phyloP scores from a whole-genome alignment of 2,888 invertebrate genomes.

The Panorpa germanica region DNA sequence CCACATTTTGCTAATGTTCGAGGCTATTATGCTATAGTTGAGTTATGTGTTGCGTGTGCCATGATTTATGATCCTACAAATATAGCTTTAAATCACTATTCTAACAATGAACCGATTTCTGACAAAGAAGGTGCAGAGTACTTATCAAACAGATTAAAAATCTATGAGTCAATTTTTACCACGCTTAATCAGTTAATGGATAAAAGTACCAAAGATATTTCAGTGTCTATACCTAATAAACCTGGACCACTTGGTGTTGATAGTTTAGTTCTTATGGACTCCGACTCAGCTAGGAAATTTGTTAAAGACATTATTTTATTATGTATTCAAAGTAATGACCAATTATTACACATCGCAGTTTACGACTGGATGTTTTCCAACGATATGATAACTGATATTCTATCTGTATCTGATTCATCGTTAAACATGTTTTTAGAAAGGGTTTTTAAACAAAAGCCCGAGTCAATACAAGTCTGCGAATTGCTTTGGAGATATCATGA shows the following conservation, averaged over 20 bases:
- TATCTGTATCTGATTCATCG: slow-evolving; percentile 30
- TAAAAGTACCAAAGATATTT: slow-evolving; percentile 41
- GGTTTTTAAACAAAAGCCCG: slow-evolving; percentile 29
- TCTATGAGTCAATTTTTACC: slow-evolving; percentile 70
- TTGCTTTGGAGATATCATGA: slow-evolving; percentile 94
- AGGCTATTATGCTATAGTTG: slow-evolving; percentile 66
- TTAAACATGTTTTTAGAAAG: slow-evolving; percentile 24
- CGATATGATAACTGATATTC: slow-evolving; percentile 47
- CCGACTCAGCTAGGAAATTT: too few relatives aligned
- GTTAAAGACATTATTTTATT: too few relatives aligned
- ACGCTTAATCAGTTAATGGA: slow-evolving; percentile 54
- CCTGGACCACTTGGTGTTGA: too few relatives aligned
- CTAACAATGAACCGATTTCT: slow-evolving; percentile 51
- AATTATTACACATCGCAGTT: slow-evolving; percentile 74
- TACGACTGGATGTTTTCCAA: slow-evolving; percentile 85
- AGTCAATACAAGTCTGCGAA: slow-evolving; percentile 46
- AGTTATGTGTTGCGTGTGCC: slow-evolving; percentile 62
- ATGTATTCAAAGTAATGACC: slow-evolving; percentile 62
- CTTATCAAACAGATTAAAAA: slow-evolving; percentile 47
- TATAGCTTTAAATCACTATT: slow-evolving; percentile 63
- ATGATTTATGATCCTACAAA: slow-evolving; percentile 63
- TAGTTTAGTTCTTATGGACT: too few relatives aligned
- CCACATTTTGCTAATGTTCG: slow-evolving; percentile 59
- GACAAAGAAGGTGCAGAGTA: slow-evolving; percentile 46
- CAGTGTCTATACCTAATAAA: slow-evolving; percentile 44